Base-by-base conservation (phyloP, 2,888 invertebrate species). In the Caenorhabditis sulstoni region DNA sequence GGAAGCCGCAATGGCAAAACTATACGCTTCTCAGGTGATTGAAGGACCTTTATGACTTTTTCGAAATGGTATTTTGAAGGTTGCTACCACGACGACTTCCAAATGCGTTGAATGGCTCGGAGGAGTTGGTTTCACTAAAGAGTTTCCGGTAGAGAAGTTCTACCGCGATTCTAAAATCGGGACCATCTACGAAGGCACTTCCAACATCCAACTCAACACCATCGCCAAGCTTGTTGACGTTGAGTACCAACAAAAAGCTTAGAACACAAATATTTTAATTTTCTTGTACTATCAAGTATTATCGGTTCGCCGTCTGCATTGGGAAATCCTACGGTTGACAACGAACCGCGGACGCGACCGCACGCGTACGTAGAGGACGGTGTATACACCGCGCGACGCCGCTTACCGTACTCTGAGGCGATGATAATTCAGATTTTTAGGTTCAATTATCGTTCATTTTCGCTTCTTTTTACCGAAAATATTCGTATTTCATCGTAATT, bases 71-170 rank as follows among this genome's bases (percentile, higher is more conserved):
- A 9, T n/a, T 14, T 57, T 41, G 11, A 49, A 96, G 93, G 94
- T 95, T 55, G 97, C 97, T 0, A 94, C 95, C 84, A 93, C 93
- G 81, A 93, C 95, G 0, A 95, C 96, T 35, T 94, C 95, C 11
- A 96, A 96, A 90, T 97, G 97, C 91, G 95, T 98, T 81, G 97
- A 98, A 91, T 96, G 96, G 93, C 95, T 98, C 95, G 97, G 97
- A 0, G 98, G 97, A 12, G 96, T 98, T 35, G 98, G 97, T 29
- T 97, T 96, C 91, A 96, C 96, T 0, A 95, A 94, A 88, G 96
- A 96, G 89, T 97, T 95, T 91, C 96, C 96, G 0, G 95, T 97
- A 87, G 98, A 98, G 91, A 98, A 98, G 91, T 96, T 93, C 92
- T 98, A 95, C 92, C 93, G 98, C 76, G 98, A 98, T 90, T 94